phyloP scores from a whole-genome alignment of 2,113 vertebrate genomes.

The Candoia aspera region DNA sequence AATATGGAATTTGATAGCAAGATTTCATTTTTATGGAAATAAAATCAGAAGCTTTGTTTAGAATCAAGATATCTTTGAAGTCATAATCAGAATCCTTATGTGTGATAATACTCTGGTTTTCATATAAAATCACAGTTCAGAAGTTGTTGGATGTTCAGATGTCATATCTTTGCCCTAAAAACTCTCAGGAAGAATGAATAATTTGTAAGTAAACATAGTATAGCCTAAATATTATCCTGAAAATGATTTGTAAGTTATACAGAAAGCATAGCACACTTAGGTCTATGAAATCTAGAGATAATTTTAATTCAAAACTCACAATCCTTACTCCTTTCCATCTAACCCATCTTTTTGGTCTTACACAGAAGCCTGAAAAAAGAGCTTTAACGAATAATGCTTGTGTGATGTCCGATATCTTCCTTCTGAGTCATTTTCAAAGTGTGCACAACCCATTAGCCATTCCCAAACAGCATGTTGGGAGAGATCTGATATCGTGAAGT shows the following conservation, averaged over 20 bases:
- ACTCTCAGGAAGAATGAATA: background rate
- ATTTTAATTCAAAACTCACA: slow-evolving; percentile 4
- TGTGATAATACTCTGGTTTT: background rate
- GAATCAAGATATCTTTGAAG: background rate
- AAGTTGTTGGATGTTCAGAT: background rate
- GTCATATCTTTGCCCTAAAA: background rate
- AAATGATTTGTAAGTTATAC: background rate
- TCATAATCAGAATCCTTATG: background rate
- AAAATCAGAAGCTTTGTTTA: background rate
- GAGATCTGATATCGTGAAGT: background rate
- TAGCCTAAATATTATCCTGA: background rate
- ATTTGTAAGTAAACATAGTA: background rate
- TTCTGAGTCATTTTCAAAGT: background rate
- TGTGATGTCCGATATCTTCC: background rate
- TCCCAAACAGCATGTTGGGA: background rate
- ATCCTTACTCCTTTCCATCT: background rate
- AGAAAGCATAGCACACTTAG: background rate
- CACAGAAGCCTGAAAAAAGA: background rate
- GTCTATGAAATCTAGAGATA: background rate
- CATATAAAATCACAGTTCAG: background rate
- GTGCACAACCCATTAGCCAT: background rate
- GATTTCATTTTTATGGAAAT: background rate
- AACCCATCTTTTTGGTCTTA: background rate
- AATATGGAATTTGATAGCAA: background rate
- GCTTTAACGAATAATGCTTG: background rate